These are phyloP conservation scores for Erebia aethiops DNA, from an alignment of 2,888 invertebrate species.

Conservation along the genomic window DNA sequence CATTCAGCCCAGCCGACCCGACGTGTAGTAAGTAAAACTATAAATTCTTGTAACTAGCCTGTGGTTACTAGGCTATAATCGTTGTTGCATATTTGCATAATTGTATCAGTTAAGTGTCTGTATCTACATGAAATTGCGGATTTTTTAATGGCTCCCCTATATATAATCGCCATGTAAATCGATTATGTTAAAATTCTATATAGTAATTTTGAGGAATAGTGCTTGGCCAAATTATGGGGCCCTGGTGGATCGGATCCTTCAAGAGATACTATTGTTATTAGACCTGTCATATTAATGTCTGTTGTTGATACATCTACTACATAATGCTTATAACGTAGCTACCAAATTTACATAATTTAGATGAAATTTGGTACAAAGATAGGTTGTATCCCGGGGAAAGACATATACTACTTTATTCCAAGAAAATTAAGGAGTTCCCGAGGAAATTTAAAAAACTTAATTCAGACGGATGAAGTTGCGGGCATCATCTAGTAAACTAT, in stretches of 20 bases:
- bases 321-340: neutral
- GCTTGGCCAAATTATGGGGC: slow-evolving; percentile 20
- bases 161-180: slow-evolving; percentile 66
- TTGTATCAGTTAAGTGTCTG: slow-evolving; percentile 74
- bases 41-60: slow-evolving; percentile 73
- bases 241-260: slow-evolving; percentile 3
- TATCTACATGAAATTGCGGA: slow-evolving; percentile 80
- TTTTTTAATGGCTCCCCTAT: slow-evolving; percentile 70
- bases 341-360: too few species aligned
- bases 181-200: slow-evolving; percentile 35
- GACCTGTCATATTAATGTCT: too few species aligned
- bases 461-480: too few species aligned
- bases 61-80: slow-evolving; percentile 76
- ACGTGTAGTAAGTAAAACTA: slow-evolving; percentile 46
- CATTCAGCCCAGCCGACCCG: slow-evolving; percentile 38
- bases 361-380: too few species aligned
- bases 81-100: slow-evolving; percentile 77
- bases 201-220: slow-evolving; percentile 28
- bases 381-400: too few species aligned
- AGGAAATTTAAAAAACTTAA: too few species aligned
- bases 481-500: too few species aligned
- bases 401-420: too few species aligned
- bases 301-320: neutral
- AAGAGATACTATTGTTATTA: neutral
- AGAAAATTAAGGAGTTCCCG: too few species aligned